Percentiles rank a stretch among this genome's conserved stretches.
Evolutionary conservation across 2,797 vertebrate species (phyloP).

Genomic region (Hyperoplus immaculatus): DNA sequence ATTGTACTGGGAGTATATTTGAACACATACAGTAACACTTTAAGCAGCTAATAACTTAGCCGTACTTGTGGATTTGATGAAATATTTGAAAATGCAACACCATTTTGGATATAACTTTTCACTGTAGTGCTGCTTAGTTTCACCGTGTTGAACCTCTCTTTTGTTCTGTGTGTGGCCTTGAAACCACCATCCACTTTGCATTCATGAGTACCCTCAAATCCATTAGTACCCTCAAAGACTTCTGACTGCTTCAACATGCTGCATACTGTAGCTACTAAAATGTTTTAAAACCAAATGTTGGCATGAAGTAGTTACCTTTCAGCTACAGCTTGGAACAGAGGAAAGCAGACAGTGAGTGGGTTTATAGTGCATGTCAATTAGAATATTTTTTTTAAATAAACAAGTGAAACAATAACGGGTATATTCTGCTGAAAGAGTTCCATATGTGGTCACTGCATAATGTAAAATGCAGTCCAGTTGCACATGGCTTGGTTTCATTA

Average conservation of each 20-base stretch:
- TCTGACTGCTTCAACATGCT: constrained; percentile 70
- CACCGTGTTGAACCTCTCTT: constrained; percentile 83
- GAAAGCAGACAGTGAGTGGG: not conserved
- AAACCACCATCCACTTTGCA: constrained; percentile 87
- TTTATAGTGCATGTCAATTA: not conserved
- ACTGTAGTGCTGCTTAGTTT: constrained; percentile 53
- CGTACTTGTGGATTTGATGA: not conserved
- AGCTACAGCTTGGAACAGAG: constrained; percentile 7
- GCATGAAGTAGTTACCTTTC: not conserved
- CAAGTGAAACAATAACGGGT: not conserved
- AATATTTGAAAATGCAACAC: constrained; percentile 15
- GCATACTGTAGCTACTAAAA: not conserved
- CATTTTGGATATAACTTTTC: constrained; percentile 11
- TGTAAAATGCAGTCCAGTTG: not conserved
- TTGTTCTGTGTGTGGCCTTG: constrained; percentile 81
- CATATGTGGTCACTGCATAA: not conserved
- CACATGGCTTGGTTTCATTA: not conserved
- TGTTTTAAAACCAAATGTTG: not conserved
- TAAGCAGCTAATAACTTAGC: constrained; percentile 5
- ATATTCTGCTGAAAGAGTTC: not conserved
- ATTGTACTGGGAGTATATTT: not conserved
- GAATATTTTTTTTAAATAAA: not conserved
- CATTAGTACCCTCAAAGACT: constrained; percentile 86
- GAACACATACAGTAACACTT: not conserved
- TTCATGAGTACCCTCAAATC: constrained; percentile 52